A percentile compares a stretch with the other conserved stretches of the same genome.
Conservation (phyloP, 2,888 invertebrate species). For the Cremastobaeus sp. region DNA sequence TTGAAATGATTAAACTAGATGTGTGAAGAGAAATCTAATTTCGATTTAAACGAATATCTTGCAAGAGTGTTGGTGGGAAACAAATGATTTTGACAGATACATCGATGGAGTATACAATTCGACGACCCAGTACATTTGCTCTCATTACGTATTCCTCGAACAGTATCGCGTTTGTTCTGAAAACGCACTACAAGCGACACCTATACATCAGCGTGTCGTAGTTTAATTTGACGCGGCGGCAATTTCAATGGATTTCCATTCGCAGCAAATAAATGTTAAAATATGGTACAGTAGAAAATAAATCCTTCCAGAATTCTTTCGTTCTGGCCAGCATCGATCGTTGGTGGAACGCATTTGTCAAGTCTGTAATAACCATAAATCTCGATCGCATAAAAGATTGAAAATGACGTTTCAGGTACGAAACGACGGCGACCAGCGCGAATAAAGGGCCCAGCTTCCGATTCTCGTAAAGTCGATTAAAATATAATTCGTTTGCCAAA, state of each 20-base stretch:
- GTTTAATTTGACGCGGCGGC: conserved; percentile 37
- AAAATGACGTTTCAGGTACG: conserved; percentile 38
- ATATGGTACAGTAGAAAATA: conserved; percentile 42
- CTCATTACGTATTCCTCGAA: conserved; percentile 23
- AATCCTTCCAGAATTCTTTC: conserved; percentile 42
- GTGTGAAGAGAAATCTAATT: too few relatives aligned
- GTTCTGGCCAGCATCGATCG: conserved; percentile 39
- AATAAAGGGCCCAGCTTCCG: conserved; percentile 26
- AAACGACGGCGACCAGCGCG: conserved; percentile 12
- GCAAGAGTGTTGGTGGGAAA: too few relatives aligned
- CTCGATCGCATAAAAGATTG: conserved; percentile 42
- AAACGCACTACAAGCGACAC: conserved; percentile 12
- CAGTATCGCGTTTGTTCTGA: conserved; percentile 11
- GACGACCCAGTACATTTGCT: neutral
- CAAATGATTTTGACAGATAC: too few relatives aligned
- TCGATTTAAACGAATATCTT: too few relatives aligned
- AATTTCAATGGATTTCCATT: conserved; percentile 47
- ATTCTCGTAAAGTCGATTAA: conserved; percentile 48
- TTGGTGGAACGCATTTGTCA: conserved; percentile 40
- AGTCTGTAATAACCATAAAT: conserved; percentile 47
- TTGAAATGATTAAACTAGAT: too few relatives aligned
- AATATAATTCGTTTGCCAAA: conserved; percentile 53
- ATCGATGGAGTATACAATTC: too few relatives aligned
- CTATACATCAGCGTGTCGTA: conserved; percentile 31
- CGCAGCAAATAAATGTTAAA: conserved; percentile 41